Evolutionary conservation across 2,888 invertebrate genomes (phyloP), one percentile per base, ranked within the genome.

Genomic region (Slavum lentiscoides): DNA sequence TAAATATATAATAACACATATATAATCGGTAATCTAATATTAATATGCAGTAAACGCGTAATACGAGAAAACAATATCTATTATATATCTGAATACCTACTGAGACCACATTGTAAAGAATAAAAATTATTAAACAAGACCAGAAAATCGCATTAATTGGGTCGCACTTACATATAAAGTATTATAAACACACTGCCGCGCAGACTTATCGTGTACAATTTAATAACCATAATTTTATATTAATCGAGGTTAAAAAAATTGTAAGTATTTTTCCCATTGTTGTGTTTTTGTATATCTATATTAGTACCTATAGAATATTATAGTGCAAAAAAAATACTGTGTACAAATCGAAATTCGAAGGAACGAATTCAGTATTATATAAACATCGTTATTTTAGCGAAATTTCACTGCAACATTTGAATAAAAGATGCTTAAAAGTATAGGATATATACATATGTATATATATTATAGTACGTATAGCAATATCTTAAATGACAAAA

Each of bases 131-230:
- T 17, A 43, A 23, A 21, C 9, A 19, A 53, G 19, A 53, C 30
- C 23, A 69, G 30, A 53, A 53, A 69, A 69, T 53, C 9, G 30
- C 68, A 53, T 17, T 23, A 69, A 53, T 23, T 17, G 53, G 68
- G 68, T 69, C 19, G 19, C 19, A 55, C 19, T 55, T 19, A 6
- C 8, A 49, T 15, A 6, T 9, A 5, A 49, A n/a, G n/a, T n/a
- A n/a, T n/a, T 11, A 43, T 43, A 11, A 55, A 55, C 55, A 19
- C 55, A 19, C 19, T 11, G 15, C 4, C 55, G 55, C 19, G 3
- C 4, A 55, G 19, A 5, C 17, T 49, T 7, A 55, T 19, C 19
- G 11, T 55, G 7, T 67, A 67, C 13, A 67, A 21, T 7, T 43
- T 5, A 3, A 43, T 21, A 21, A 67, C 19, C 13, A 13, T 49